These are phyloP conservation scores for Oreotrochilus melanogaster DNA, from an alignment of 2,113 vertebrate species.

Conservation along the genomic window DNA sequence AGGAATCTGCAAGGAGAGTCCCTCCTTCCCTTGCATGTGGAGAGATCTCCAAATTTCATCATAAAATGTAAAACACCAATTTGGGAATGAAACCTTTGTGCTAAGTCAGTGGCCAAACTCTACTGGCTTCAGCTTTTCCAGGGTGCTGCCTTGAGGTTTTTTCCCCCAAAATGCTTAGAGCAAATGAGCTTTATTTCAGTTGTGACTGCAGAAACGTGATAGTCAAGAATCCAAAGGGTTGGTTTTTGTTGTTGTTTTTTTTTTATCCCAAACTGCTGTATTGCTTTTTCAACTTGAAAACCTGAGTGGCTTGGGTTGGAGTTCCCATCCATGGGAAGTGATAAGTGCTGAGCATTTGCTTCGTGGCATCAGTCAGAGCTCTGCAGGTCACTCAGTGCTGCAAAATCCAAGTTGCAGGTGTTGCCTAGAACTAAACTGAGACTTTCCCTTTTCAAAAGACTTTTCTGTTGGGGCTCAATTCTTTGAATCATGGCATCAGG, in stretches of 20 bases:
- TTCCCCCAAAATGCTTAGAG: neutral
- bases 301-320: neutral
- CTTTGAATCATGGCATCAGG: neutral
- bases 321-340: neutral
- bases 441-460: neutral
- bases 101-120: neutral
- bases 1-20: neutral
- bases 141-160: neutral
- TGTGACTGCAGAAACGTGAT: neutral
- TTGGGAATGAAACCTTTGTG: neutral
- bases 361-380: rapidly evolving
- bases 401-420: neutral
- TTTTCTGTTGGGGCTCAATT: neutral
- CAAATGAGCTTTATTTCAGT: neutral
- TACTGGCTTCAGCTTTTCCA: rapidly evolving
- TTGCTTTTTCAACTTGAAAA: neutral
- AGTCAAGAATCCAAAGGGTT: neutral
- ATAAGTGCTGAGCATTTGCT: rapidly evolving
- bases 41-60: neutral
- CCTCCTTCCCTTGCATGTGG: rapidly evolving
- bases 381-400: rapidly evolving
- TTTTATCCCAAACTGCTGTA: neutral
- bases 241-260: neutral
- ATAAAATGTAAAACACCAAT: neutral
- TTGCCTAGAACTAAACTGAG: neutral